Conservation (phyloP, 2,888 invertebrate species). For the Cosmopolites sordidus region DNA sequence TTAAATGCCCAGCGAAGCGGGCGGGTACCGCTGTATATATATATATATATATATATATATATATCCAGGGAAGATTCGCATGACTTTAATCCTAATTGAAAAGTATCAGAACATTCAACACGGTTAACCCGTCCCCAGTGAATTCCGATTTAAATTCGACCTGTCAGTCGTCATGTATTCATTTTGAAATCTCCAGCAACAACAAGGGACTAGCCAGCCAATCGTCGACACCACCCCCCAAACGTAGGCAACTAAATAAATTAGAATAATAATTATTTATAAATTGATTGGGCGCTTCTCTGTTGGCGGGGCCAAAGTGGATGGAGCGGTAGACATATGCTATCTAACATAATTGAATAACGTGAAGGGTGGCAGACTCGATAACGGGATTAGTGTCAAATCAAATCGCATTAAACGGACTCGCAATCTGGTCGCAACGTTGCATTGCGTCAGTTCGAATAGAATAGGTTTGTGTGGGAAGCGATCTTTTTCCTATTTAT, state of each 20-base stretch:
- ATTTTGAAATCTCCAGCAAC: background rate
- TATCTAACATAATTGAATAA: slow-evolving; percentile 51
- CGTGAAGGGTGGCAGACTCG: slow-evolving; percentile 51
- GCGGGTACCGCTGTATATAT: too few relatives aligned
- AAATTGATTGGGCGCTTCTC: slow-evolving; percentile 36
- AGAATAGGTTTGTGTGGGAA: background rate
- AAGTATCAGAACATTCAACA: too few relatives aligned
- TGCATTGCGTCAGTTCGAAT: slow-evolving; percentile 25
- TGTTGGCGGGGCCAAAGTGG: slow-evolving; percentile 28
- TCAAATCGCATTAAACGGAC: slow-evolving; percentile 50
- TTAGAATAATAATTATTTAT: slow-evolving; percentile 37
- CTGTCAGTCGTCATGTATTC: background rate
- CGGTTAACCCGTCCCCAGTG: background rate
- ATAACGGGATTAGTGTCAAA: slow-evolving; percentile 53
- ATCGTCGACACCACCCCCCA: background rate
- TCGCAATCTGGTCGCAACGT: slow-evolving; percentile 46
- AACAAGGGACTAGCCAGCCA: slow-evolving; percentile 3
- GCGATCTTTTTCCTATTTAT: slow-evolving; percentile 2
- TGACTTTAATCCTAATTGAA: background rate
- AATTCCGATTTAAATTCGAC: background rate
- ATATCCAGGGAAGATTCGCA: background rate
- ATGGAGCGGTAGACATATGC: slow-evolving; percentile 45
- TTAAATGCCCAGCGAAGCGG: too few relatives aligned
- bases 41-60: slow-evolving; percentile 1
- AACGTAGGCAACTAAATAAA: slow-evolving; percentile 29